Conservation (phyloP, 2,888 invertebrate genomes). For the Diarsia mendica region DNA sequence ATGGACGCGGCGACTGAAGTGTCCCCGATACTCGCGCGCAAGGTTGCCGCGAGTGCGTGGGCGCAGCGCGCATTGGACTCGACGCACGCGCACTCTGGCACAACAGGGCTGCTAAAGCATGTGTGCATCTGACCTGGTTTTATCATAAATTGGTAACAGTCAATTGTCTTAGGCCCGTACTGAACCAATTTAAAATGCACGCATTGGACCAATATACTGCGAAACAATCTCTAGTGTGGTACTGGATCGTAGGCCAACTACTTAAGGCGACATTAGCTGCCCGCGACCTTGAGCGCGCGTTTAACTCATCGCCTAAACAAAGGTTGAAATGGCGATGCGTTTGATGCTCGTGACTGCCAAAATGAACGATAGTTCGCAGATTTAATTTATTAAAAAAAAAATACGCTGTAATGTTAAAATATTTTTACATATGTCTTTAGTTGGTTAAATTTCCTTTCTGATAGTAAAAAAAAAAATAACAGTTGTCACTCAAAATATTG, state of each 20-base stretch:
- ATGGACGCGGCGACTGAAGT: constrained; percentile 39
- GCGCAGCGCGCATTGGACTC: constrained; percentile 59
- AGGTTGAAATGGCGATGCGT: no score
- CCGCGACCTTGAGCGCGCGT: no score
- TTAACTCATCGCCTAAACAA: no score
- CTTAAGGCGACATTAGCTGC: no score
- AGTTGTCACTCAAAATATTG: no score
- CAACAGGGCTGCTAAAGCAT: constrained; percentile 44
- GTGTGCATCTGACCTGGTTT: constrained; percentile 21
- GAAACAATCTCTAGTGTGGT: not conserved
- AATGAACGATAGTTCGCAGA: no score
- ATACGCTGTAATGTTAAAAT: no score
- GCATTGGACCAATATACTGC: not conserved
- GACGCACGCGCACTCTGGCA: constrained; percentile 35
- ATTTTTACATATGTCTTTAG: no score
- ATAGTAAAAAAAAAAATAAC: no score
- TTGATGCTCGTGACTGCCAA: no score
- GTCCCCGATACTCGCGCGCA: constrained; percentile 62
- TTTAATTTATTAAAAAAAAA: no score
- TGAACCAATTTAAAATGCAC: not conserved
- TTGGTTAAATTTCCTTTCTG: no score
- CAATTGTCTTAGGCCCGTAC: not conserved
- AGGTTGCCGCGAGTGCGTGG: constrained; percentile 61
- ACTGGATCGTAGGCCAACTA: not conserved
- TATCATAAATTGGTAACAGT: constrained; percentile 22